phyloP scores from a whole-genome alignment of 2,113 vertebrate species.

The Solenodon paradoxus region DNA sequence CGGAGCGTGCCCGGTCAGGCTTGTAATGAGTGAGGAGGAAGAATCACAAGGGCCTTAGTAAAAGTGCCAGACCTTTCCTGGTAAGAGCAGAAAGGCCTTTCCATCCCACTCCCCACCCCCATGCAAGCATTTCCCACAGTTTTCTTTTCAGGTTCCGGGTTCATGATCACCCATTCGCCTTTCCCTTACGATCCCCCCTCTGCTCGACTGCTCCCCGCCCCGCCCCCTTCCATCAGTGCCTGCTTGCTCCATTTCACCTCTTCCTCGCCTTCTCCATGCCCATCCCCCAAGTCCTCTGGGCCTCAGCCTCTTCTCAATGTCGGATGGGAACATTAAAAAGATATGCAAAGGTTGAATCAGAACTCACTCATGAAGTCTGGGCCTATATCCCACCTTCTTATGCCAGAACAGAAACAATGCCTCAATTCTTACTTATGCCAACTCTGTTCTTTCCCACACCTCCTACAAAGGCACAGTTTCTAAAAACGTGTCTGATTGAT shows the following conservation, averaged over 20 bases:
- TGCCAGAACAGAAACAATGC: constrained; percentile 50
- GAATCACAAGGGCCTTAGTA: background rate
- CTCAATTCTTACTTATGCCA: constrained; percentile 22
- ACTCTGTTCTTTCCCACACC: background rate
- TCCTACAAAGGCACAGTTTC: constrained; percentile 31
- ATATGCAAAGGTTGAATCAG: constrained; percentile 11
- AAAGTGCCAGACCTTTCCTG: background rate
- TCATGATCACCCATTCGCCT: background rate
- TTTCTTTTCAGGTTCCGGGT: background rate
- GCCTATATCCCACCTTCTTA: background rate
- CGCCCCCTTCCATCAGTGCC: rapidly evolving
- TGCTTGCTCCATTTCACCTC: background rate
- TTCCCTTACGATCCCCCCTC: background rate
- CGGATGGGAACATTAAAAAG: background rate
- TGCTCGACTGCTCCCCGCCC: background rate
- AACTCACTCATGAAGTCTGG: background rate
- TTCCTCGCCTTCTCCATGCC: background rate
- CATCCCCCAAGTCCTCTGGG: background rate
- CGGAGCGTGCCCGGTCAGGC: too few relatives aligned
- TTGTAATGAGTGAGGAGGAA: background rate
- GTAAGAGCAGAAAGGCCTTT: background rate
- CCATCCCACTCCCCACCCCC: background rate
- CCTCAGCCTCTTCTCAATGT: background rate
- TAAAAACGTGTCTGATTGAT: constrained; percentile 36
- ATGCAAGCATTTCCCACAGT: background rate